Evolutionary conservation across 2,888 invertebrate genomes (phyloP).

Genomic region (Villa cingulata): DNA sequence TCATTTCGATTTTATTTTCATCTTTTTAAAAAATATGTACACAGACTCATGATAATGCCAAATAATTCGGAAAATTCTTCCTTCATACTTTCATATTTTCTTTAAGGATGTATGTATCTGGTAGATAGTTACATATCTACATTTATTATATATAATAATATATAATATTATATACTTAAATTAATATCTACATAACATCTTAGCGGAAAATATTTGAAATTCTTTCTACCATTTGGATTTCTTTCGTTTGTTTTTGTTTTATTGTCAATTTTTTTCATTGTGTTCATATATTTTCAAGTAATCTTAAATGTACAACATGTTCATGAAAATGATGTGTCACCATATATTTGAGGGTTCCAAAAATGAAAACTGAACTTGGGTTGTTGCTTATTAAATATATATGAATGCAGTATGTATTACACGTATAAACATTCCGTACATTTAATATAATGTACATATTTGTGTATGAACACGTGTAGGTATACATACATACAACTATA

Average conservation of each 20-base stretch:
- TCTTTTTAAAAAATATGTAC: neutral
- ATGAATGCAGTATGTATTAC: neutral
- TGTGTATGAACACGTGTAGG: too few species aligned
- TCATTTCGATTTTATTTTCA: constrained; percentile 30
- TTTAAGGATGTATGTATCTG: neutral
- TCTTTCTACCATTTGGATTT: constrained; percentile 7
- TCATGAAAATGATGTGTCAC: constrained; percentile 13
- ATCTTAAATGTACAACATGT: constrained; percentile 11
- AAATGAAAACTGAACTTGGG: neutral
- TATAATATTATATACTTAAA: too few species aligned
- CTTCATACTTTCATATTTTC: neutral
- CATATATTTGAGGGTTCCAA: neutral
- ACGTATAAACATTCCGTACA: neutral
- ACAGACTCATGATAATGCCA: neutral
- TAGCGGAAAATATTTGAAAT: constrained; percentile 7
- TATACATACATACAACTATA: too few species aligned
- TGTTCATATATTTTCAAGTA: neutral
- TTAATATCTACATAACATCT: too few species aligned
- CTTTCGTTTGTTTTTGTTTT: neutral
- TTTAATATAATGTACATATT: too few species aligned
- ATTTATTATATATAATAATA: too few species aligned
- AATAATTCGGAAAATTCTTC: neutral
- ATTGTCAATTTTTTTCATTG: neutral
- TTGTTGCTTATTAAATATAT: too few species aligned
- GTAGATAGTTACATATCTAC: neutral